Evolutionary conservation across 2,113 vertebrate species (phyloP).

Genomic region (Brachionichthys hirsutus): DNA sequence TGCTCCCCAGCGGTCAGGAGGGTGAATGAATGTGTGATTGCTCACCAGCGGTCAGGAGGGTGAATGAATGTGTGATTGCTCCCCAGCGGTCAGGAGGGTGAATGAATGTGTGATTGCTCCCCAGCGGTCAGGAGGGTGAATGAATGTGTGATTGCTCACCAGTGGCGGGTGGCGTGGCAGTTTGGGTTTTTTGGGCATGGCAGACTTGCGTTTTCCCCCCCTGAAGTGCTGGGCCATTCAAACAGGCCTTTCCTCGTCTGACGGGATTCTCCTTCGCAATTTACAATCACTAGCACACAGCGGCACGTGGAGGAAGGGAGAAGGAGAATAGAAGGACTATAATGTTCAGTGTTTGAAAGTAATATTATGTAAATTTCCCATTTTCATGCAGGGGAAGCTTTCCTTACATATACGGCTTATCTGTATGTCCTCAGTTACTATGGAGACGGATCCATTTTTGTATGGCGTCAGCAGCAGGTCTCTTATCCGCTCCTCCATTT

Average conservation of each 20-base stretch:
- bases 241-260: constrained; percentile 79
- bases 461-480: constrained; percentile 46
- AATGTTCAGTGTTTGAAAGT: not conserved
- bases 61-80: too few species aligned
- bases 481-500: constrained; percentile 54
- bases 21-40: too few species aligned
- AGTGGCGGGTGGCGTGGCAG: constrained; percentile 72
- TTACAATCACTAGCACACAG: constrained; percentile 64
- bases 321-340: not conserved
- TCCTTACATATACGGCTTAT: constrained; percentile 73
- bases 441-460: constrained; percentile 18
- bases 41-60: too few species aligned
- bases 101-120: too few species aligned
- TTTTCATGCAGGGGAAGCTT: not conserved
- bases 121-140: too few species aligned
- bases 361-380: too few species aligned
- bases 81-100: too few species aligned
- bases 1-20: too few species aligned
- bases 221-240: constrained; percentile 74
- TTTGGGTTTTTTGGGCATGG: constrained; percentile 75
- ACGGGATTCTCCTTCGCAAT: constrained; percentile 65
- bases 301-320: constrained; percentile 1
- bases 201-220: constrained; percentile 46
- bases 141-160: constrained; percentile 70
- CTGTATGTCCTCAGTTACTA: constrained; percentile 52